Evolutionary conservation across 1,140 invertebrate genomes (phyloP).

Genomic region (Odontomachus brunneus): DNA sequence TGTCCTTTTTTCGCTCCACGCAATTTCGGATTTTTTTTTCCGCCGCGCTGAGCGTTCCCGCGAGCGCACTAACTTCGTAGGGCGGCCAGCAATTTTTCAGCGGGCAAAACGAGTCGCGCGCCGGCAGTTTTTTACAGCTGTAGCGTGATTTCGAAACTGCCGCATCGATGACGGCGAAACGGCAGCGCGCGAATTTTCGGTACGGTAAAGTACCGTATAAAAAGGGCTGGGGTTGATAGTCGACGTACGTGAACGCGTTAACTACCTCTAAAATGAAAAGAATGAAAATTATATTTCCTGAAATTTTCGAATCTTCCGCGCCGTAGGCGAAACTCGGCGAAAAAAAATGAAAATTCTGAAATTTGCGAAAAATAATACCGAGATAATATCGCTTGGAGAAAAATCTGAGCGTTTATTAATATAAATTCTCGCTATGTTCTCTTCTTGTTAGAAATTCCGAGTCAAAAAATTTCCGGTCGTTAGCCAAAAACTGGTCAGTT

Average conservation of each 20-base stretch:
- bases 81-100: constrained; percentile 52
- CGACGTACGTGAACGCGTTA: constrained; percentile 24
- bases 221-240: background rate
- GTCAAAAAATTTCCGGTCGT: too few relatives aligned
- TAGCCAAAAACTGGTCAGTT: too few relatives aligned
- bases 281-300: constrained; percentile 26
- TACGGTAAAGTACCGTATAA: constrained; percentile 38
- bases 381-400: constrained; percentile 2
- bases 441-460: too few relatives aligned
- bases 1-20: constrained; percentile 29
- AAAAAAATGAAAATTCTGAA: background rate
- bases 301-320: background rate
- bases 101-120: constrained; percentile 42
- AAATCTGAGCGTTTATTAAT: too few relatives aligned
- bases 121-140: constrained; percentile 45
- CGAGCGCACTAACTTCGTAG: constrained; percentile 52
- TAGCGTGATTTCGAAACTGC: constrained; percentile 57
- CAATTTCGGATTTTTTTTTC: constrained; percentile 52
- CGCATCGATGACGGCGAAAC: constrained; percentile 49
- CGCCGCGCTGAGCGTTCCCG: constrained; percentile 37
- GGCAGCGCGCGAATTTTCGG: constrained; percentile 25
- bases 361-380: constrained; percentile 4
- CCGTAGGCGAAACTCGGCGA: background rate
- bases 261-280: background rate
- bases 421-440: too few relatives aligned